Evolutionary conservation across 1,140 invertebrate species (phyloP).

Genomic region (Pinna nobilis): DNA sequence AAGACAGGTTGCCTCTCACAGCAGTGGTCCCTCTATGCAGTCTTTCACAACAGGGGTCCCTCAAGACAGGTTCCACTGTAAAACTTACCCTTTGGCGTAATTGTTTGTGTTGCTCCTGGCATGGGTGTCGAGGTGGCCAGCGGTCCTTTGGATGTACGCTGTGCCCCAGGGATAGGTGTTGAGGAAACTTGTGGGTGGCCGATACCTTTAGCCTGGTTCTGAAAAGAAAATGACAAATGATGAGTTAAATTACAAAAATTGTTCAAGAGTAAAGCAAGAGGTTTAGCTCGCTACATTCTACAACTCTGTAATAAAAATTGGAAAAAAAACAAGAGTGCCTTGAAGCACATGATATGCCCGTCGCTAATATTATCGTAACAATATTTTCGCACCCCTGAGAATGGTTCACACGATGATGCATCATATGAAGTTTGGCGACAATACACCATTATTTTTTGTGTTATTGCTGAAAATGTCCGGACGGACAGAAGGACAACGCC

Average conservation of each 20-base stretch:
- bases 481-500: no score
- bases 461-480: no score
- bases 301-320: not conserved
- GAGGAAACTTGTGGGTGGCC: conserved; percentile 1
- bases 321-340: no score
- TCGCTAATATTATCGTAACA: no score
- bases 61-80: not conserved
- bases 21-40: not conserved
- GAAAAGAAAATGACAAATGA: not conserved
- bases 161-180: conserved; percentile 6
- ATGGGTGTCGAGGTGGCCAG: conserved; percentile 27
- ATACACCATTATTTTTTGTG: no score
- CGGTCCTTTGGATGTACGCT: conserved; percentile 4
- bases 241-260: not conserved
- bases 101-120: not conserved
- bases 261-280: not conserved
- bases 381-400: no score
- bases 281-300: not conserved
- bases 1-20: not conserved
- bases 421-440: no score
- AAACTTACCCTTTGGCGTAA: not conserved
- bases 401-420: no score
- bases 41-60: not conserved
- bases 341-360: no score
- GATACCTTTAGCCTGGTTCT: not conserved